A percentile compares a stretch with the other conserved stretches of the same genome.
These are phyloP conservation scores for Sylvietta virens DNA, from an alignment of 2,113 vertebrate genomes.

Conservation along the genomic window DNA sequence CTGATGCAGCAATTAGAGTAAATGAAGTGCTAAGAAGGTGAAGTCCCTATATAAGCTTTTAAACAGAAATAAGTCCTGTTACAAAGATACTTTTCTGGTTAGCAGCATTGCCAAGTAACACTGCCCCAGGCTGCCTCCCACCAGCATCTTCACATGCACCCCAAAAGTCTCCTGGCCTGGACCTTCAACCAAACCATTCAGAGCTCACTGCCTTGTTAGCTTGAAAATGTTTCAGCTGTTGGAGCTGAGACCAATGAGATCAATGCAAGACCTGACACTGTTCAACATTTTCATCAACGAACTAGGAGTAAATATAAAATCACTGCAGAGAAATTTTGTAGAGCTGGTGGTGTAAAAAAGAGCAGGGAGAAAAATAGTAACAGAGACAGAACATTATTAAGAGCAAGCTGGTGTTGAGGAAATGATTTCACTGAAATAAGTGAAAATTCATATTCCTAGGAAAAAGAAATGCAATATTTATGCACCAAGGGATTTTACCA, in stretches of 20 bases:
- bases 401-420: background rate
- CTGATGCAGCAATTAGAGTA: background rate
- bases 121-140: background rate
- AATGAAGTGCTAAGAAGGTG: background rate
- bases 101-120: background rate
- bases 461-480: background rate
- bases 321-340: background rate
- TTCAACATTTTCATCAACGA: background rate
- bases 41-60: background rate
- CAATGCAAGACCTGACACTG: background rate
- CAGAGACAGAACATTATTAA: background rate
- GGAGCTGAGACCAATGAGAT: background rate
- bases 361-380: background rate
- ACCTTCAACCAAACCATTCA: background rate
- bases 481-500: background rate
- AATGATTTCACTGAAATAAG: background rate
- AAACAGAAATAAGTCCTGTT: background rate
- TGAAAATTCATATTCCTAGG: background rate
- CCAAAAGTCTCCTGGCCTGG: background rate
- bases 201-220: background rate
- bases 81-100: background rate
- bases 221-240: background rate
- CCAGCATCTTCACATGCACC: background rate
- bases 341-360: background rate
- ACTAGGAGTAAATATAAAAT: background rate